Conservation (phyloP, 1,140 invertebrate species). For the Papilio xuthus region DNA sequence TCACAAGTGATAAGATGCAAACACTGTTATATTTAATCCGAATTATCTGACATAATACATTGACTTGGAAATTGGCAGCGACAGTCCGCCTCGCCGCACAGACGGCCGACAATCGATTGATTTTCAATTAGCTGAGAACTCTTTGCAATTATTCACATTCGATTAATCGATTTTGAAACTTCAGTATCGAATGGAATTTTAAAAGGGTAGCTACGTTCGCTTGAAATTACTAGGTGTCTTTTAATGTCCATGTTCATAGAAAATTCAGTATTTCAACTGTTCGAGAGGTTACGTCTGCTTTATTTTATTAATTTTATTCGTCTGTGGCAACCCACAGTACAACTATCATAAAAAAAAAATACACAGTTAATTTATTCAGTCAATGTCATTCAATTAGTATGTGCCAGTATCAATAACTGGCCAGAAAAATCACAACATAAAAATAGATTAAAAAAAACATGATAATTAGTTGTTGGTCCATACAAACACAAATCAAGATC, state of each 20-base stretch:
- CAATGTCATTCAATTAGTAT: background rate
- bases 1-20: background rate
- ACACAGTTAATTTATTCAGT: background rate
- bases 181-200: background rate
- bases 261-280: too few relatives aligned
- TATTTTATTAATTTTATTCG: too few relatives aligned
- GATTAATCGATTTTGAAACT: background rate
- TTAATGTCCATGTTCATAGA: too few relatives aligned
- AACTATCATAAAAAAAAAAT: too few relatives aligned
- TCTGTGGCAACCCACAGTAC: too few relatives aligned
- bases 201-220: too few relatives aligned
- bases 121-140: constrained; percentile 23
- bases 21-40: background rate
- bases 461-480: background rate
- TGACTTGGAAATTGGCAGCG: constrained; percentile 28
- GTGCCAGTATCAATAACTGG: background rate
- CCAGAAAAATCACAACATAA: background rate
- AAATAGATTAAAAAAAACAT: background rate
- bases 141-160: constrained; percentile 15
- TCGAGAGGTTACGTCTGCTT: too few relatives aligned
- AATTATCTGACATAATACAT: constrained; percentile 21
- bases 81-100: background rate
- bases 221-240: too few relatives aligned
- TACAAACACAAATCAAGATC: background rate
- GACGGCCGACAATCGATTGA: constrained; percentile 19